Evolutionary conservation across 2,888 invertebrate genomes (phyloP).

Genomic region (Opisthograptis luteolata): DNA sequence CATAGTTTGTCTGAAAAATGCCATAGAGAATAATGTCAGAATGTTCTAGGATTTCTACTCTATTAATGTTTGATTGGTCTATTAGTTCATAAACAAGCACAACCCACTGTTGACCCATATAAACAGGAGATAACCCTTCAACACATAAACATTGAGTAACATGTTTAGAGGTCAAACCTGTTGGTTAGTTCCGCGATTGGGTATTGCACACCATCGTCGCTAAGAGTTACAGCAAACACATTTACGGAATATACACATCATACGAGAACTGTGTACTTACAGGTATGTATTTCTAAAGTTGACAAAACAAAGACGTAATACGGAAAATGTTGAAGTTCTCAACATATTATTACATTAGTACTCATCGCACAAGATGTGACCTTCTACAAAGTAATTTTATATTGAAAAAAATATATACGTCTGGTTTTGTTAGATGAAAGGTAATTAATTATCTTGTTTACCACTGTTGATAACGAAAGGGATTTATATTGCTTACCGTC

Average conservation of each 20-base stretch:
- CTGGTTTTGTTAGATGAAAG: constrained; percentile 30
- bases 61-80: constrained; percentile 14
- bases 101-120: constrained; percentile 49
- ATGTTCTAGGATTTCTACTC: constrained; percentile 7
- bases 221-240: constrained; percentile 56
- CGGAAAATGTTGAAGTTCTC: constrained; percentile 13
- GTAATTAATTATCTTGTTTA: constrained; percentile 75
- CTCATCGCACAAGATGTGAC: constrained; percentile 1
- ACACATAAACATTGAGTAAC: constrained; percentile 58
- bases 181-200: constrained; percentile 64
- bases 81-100: constrained; percentile 17
- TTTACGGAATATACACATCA: constrained; percentile 40
- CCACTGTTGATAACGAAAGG: constrained; percentile 38
- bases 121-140: constrained; percentile 55
- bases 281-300: constrained; percentile 9
- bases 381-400: constrained; percentile 16
- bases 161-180: constrained; percentile 69
- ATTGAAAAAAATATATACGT: constrained; percentile 27
- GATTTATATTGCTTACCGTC: constrained; percentile 63
- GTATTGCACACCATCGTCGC: constrained; percentile 44
- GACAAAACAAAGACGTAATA: constrained; percentile 25
- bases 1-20: too few species aligned
- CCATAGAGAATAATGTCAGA: not conserved
- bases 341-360: constrained; percentile 8
- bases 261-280: too few species aligned